These are phyloP conservation scores for Rhagologus leucostigma DNA, from an alignment of 2,113 vertebrate genomes.

Conservation along the genomic window DNA sequence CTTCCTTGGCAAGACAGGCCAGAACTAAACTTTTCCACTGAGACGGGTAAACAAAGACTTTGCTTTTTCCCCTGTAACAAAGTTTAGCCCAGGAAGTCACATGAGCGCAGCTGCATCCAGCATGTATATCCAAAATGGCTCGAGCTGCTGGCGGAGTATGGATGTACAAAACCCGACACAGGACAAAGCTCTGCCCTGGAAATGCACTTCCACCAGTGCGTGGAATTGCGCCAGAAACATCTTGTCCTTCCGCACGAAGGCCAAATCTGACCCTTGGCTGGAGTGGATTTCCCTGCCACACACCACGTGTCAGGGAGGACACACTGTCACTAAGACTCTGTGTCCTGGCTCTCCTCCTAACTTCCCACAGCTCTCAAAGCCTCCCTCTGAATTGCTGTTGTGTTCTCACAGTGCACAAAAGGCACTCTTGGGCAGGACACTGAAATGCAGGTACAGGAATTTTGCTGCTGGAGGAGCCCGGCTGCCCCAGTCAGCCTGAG, in stretches of 20 bases:
- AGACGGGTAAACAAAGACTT: constrained; percentile 49
- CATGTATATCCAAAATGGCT: neutral
- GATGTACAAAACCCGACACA: neutral
- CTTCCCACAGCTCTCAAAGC: neutral
- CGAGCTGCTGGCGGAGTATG: accelerated
- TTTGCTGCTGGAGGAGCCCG: neutral
- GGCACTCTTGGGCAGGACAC: neutral
- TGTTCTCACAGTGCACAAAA: neutral
- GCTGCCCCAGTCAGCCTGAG: neutral
- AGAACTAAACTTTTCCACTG: constrained; percentile 58
- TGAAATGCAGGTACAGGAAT: neutral
- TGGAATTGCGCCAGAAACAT: neutral
- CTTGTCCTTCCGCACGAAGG: accelerated
- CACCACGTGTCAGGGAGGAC: neutral
- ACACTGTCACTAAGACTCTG: neutral
- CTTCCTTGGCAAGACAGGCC: constrained; percentile 15
- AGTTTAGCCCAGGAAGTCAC: constrained; percentile 43
- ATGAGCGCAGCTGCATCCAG: neutral
- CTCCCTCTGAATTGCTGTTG: neutral
- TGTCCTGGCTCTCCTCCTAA: neutral
- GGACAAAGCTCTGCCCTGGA: neutral
- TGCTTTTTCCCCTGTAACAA: neutral
- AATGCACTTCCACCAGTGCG: neutral
- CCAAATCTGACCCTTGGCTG: neutral
- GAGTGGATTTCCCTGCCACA: neutral